Percentiles rank a stretch among this genome's conserved stretches.
Evolutionary conservation across 1,140 invertebrate species (phyloP).

Genomic region (Lutraria rhynchaena): DNA sequence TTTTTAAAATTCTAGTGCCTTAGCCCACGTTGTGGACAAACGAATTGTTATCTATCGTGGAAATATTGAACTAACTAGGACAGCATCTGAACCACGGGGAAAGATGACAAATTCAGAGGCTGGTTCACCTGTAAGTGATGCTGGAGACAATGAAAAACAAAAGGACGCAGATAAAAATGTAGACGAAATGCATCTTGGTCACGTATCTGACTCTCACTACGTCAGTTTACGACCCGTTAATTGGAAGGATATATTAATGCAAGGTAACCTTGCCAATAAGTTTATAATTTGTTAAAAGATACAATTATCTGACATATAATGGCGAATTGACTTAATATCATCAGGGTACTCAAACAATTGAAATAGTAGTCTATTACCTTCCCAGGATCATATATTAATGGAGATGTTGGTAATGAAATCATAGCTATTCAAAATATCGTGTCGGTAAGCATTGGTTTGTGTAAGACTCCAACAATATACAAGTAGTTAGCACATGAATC

Average conservation of each 20-base stretch:
- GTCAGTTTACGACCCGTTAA: constrained; percentile 7
- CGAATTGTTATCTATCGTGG: constrained; percentile 4
- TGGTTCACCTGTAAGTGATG: not conserved
- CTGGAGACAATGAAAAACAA: not conserved
- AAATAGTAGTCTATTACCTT: too few species aligned
- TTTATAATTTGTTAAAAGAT: too few species aligned
- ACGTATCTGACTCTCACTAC: constrained; percentile 29
- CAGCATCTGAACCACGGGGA: not conserved
- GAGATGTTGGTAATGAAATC: too few species aligned
- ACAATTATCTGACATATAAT: too few species aligned
- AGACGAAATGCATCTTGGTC: not conserved
- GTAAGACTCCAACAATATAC: too few species aligned
- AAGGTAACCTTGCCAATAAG: too few species aligned
- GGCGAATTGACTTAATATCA: too few species aligned
- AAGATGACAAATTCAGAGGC: not conserved
- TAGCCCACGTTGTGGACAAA: constrained; percentile 2
- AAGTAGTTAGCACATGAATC: too few species aligned
- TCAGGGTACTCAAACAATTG: too few species aligned
- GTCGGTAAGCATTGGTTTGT: too few species aligned
- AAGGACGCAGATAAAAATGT: not conserved
- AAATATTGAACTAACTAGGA: not conserved
- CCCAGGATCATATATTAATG: too few species aligned
- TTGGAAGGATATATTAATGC: not conserved
- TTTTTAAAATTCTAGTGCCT: constrained; percentile 9
- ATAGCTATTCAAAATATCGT: too few species aligned